These are phyloP conservation scores for Lypha dubia DNA, from an alignment of 2,888 invertebrate genomes.

Conservation along the genomic window DNA sequence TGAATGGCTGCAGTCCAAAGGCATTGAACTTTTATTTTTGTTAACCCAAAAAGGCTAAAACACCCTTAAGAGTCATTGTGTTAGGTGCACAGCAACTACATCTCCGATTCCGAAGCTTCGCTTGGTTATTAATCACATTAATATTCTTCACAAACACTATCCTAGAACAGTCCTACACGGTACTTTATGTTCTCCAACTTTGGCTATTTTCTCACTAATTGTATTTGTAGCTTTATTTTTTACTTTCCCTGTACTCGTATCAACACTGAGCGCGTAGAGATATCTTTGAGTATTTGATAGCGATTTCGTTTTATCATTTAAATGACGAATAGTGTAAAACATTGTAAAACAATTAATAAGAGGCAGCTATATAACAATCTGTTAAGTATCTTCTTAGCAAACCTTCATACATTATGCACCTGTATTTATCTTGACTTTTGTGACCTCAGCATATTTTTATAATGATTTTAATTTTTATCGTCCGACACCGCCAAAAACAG, in stretches of 20 bases:
- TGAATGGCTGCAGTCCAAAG: too few species aligned
- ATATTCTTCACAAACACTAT: too few species aligned
- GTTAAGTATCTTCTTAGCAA: constrained; percentile 2
- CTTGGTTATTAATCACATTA: too few species aligned
- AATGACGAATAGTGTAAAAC: constrained; percentile 36
- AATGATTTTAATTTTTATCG: constrained; percentile 61
- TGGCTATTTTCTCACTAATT: background rate
- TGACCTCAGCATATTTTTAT: constrained; percentile 53
- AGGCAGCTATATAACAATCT: constrained; percentile 12
- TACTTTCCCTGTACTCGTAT: background rate
- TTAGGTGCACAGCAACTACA: too few species aligned
- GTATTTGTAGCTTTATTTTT: background rate
- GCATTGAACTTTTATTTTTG: too few species aligned
- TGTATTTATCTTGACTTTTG: constrained; percentile 36
- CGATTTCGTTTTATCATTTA: background rate
- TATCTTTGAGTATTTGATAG: too few species aligned
- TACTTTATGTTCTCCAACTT: too few species aligned
- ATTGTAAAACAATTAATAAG: constrained; percentile 24
- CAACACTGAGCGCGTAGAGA: too few species aligned
- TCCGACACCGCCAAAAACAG: constrained; percentile 25
- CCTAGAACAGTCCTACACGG: too few species aligned
- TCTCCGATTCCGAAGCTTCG: too few species aligned
- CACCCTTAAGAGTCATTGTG: too few species aligned
- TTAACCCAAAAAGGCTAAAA: too few species aligned
- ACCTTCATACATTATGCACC: constrained; percentile 45